Percentiles rank a stretch among this genome's conserved stretches.
Evolutionary conservation across 2,888 invertebrate genomes (phyloP).

Genomic region (Yponomeuta evonymella): DNA sequence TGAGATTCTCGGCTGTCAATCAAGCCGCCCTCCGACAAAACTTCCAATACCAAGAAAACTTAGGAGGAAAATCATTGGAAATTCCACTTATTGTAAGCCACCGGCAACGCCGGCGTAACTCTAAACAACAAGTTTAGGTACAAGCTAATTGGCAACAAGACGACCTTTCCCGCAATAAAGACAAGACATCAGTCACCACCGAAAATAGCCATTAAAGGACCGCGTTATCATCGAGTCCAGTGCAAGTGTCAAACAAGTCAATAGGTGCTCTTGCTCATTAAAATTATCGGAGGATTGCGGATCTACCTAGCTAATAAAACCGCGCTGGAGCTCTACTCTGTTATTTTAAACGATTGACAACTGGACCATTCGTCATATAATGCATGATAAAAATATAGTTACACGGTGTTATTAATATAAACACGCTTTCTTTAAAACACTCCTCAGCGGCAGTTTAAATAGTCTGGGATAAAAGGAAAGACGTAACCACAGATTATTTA

Average conservation of each 20-base stretch:
- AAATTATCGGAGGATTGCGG: conserved; percentile 41
- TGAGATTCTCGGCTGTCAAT: background rate
- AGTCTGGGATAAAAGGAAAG: too few relatives aligned
- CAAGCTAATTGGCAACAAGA: conserved; percentile 22
- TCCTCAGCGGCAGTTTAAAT: too few relatives aligned
- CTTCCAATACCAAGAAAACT: conserved; percentile 1
- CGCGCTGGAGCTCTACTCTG: background rate
- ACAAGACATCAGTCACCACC: conserved; percentile 20
- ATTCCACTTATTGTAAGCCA: conserved; percentile 17
- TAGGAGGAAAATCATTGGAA: conserved; percentile 1
- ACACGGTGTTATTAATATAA: too few relatives aligned
- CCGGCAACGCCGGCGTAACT: background rate
- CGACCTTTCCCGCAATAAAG: conserved; percentile 4
- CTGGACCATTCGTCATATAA: background rate
- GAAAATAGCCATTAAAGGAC: conserved; percentile 46
- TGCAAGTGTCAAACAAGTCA: conserved; percentile 33
- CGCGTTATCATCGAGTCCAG: conserved; percentile 36
- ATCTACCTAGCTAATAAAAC: conserved; percentile 27
- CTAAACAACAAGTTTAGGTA: background rate
- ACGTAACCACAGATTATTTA: too few relatives aligned
- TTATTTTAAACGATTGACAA: background rate
- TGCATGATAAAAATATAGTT: background rate
- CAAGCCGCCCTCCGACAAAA: background rate
- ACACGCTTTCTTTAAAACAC: too few relatives aligned
- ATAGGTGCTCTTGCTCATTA: conserved; percentile 38